A percentile compares a stretch with the other conserved stretches of the same genome.
phyloP scores from a whole-genome alignment of 2,113 vertebrate species.

The Platysternon megacephalum region DNA sequence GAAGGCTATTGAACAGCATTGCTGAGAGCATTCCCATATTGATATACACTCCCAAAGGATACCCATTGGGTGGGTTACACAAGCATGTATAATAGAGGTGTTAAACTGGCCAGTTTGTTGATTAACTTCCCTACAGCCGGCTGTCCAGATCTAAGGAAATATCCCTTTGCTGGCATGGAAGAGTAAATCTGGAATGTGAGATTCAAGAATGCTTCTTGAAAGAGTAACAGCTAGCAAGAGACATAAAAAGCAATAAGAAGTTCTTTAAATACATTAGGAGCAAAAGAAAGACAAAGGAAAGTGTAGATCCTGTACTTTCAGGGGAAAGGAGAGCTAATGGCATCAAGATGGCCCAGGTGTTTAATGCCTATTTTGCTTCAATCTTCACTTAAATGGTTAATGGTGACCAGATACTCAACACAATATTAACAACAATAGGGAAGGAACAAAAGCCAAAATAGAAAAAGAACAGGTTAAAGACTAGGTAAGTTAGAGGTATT shows the following conservation, averaged over 20 bases:
- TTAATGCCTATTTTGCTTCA: neutral
- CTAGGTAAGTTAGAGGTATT: neutral
- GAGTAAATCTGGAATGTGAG: neutral
- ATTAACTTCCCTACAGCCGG: neutral
- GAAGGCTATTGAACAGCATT: neutral
- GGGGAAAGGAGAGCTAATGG: neutral
- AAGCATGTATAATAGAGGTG: neutral
- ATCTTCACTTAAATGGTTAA: neutral
- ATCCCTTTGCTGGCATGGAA: neutral
- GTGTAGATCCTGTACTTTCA: neutral
- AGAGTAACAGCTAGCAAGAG: neutral
- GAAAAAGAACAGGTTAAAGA: neutral
- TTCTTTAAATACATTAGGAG: neutral
- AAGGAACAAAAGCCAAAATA: neutral
- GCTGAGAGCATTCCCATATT: neutral
- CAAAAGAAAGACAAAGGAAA: neutral
- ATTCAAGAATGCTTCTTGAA: neutral
- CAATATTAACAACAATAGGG: neutral
- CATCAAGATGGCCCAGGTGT: neutral
- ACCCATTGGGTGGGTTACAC: neutral
- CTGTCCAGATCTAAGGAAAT: neutral
- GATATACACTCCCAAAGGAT: neutral
- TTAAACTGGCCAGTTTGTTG: neutral
- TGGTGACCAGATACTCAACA: neutral
- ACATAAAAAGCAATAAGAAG: neutral